Evolutionary conservation across 2,113 vertebrate species (phyloP).

Genomic region (Origma solitaria): DNA sequence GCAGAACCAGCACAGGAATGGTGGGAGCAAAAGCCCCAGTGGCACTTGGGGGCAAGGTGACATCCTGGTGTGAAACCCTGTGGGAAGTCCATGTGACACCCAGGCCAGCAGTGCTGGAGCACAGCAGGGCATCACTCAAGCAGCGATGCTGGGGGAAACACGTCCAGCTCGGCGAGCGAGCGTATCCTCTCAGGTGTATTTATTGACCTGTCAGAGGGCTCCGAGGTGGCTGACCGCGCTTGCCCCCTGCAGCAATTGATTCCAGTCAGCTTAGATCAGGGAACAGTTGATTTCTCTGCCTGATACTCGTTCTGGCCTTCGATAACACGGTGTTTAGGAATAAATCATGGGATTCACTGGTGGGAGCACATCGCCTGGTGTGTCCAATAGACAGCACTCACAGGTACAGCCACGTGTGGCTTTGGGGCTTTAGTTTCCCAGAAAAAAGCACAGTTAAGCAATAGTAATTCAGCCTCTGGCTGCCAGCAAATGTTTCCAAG

Average conservation of each 20-base stretch:
- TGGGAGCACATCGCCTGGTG: accelerated
- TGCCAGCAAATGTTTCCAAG: not conserved
- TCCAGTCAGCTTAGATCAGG: not conserved
- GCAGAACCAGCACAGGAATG: not conserved
- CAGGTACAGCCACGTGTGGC: accelerated
- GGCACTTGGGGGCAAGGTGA: not conserved
- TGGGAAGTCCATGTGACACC: not conserved
- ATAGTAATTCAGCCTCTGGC: not conserved
- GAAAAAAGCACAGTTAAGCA: not conserved
- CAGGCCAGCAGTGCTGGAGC: not conserved
- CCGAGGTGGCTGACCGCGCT: not conserved
- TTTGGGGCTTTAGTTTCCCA: not conserved
- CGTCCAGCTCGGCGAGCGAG: accelerated
- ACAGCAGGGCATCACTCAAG: not conserved
- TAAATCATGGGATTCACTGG: not conserved
- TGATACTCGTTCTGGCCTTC: not conserved
- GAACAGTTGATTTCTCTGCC: not conserved
- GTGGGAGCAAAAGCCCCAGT: accelerated
- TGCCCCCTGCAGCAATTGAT: not conserved
- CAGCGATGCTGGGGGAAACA: not conserved
- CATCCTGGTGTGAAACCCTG: not conserved
- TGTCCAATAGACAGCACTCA: accelerated
- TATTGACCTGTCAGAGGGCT: slow-evolving; percentile 33
- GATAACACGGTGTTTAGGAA: not conserved
- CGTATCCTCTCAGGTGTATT: not conserved